Percentiles rank a stretch among this genome's conserved stretches.
Evolutionary conservation across 2,888 invertebrate species (phyloP).

Genomic region (Opisthograptis luteolata): DNA sequence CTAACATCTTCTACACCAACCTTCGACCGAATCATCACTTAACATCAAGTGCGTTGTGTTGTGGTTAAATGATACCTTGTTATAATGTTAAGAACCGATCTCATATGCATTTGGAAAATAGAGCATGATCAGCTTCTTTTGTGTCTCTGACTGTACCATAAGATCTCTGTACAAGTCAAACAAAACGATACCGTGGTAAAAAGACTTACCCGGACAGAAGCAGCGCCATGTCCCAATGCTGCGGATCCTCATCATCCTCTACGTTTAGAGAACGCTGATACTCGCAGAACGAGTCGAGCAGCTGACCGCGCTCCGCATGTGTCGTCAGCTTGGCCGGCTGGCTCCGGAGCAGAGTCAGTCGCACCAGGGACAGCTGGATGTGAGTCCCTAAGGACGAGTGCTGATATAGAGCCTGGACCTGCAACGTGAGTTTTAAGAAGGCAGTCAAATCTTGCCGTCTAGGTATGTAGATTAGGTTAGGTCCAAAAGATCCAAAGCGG

Average conservation of each 20-base stretch:
- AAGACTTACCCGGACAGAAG: slow-evolving; percentile 87
- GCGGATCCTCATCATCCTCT: slow-evolving; percentile 86
- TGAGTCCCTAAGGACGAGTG: slow-evolving; percentile 88
- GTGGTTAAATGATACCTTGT: too few species aligned
- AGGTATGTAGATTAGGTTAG: too few species aligned
- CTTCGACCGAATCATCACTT: too few species aligned
- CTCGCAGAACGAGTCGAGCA: slow-evolving; percentile 90
- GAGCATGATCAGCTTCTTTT: too few species aligned
- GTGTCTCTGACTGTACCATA: too few species aligned
- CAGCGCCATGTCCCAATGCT: slow-evolving; percentile 92
- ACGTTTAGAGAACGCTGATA: slow-evolving; percentile 88
- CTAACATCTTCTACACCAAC: too few species aligned
- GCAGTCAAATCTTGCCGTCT: slow-evolving; percentile 19
- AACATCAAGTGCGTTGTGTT: too few species aligned
- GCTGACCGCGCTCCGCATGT: slow-evolving; percentile 86
- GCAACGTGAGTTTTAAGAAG: slow-evolving; percentile 34
- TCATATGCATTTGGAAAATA: too few species aligned
- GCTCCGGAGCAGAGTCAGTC: slow-evolving; percentile 87
- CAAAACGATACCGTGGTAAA: too few species aligned
- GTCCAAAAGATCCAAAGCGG: neutral
- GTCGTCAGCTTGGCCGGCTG: slow-evolving; percentile 87
- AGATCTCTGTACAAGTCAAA: too few species aligned
- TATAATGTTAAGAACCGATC: too few species aligned
- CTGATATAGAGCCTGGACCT: slow-evolving; percentile 92
- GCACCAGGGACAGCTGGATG: slow-evolving; percentile 88